Evolutionary conservation across 2,888 invertebrate species (phyloP).

Genomic region (Geophilus truncorum): DNA sequence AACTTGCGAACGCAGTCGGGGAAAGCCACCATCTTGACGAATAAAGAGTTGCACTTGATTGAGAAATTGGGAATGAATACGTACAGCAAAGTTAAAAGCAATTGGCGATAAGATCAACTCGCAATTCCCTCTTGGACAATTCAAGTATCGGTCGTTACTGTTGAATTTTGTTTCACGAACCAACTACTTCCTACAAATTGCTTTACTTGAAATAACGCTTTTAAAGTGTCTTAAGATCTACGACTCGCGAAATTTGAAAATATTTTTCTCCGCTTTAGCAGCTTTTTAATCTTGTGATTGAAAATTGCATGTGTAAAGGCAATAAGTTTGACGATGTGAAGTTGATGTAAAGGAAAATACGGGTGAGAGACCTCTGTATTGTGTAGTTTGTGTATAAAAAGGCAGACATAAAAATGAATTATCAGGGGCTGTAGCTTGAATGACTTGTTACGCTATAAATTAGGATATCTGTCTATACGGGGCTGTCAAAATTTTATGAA

Average conservation of each 20-base stretch:
- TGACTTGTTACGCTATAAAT: neutral
- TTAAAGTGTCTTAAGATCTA: neutral
- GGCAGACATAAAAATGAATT: neutral
- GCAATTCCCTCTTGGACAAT: neutral
- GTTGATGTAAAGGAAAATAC: too few species aligned
- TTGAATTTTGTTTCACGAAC: too few species aligned
- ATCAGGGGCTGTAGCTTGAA: neutral
- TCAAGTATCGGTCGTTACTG: neutral
- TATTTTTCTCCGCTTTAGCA: too few species aligned
- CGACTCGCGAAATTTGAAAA: too few species aligned
- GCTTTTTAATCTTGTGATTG: too few species aligned
- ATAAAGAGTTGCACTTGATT: neutral
- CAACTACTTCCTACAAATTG: too few species aligned
- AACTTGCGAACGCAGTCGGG: neutral
- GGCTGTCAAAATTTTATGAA: neutral
- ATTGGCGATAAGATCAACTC: neutral
- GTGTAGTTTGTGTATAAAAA: neutral
- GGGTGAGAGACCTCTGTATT: too few species aligned
- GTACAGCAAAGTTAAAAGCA: neutral
- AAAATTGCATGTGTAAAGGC: neutral
- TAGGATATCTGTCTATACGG: neutral
- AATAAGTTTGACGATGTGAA: neutral
- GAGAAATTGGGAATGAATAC: neutral
- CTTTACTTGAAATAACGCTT: too few species aligned
- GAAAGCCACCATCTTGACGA: neutral